These are phyloP conservation scores for Gallinago stenura DNA, from an alignment of 2,797 vertebrate genomes.

Conservation along the genomic window DNA sequence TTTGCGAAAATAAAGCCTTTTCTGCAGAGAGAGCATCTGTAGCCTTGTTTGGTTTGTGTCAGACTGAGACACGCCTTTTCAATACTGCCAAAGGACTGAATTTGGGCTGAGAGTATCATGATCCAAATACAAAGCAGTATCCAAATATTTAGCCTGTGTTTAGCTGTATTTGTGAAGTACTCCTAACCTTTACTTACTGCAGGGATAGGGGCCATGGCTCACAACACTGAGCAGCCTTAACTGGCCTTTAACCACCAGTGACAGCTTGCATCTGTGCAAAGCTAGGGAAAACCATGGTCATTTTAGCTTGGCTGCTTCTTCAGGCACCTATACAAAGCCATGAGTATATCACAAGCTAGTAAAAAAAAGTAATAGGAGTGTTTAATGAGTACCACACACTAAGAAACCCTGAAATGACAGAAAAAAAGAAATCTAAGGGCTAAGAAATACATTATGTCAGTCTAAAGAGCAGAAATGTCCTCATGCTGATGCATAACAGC, in stretches of 20 bases:
- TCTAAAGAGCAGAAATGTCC: not conserved
- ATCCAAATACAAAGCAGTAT: not conserved
- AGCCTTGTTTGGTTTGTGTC: not conserved
- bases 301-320: not conserved
- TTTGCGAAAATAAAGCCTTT: not conserved
- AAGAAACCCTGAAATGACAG: not conserved
- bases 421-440: not conserved
- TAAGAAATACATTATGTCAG: not conserved
- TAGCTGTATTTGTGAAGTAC: not conserved
- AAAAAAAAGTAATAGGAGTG: not conserved
- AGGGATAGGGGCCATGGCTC: not conserved
- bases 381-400: not conserved
- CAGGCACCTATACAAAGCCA: not conserved
- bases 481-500: not conserved
- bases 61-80: not conserved
- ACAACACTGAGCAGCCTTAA: not conserved
- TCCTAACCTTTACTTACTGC: not conserved
- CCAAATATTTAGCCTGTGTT: not conserved
- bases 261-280: not conserved
- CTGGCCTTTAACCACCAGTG: not conserved
- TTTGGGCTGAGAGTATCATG: not conserved
- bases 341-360: not conserved
- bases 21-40: not conserved
- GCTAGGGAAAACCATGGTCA: not conserved
- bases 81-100: not conserved